Evolutionary conservation across 1,140 invertebrate species (phyloP).

Genomic region (Sitobion miscanthi): DNA sequence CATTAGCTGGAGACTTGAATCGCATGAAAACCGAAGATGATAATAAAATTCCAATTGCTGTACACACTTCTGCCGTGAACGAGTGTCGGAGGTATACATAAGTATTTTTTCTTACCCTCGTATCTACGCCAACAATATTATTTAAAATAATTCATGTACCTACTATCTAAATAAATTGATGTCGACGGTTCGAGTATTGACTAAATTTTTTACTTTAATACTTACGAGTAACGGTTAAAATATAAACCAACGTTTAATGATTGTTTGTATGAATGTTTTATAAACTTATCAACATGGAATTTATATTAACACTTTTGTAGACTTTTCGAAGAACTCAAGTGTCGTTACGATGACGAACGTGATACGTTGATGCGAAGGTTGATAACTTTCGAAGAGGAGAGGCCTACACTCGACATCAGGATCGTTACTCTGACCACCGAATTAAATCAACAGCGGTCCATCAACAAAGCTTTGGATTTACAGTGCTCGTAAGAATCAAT

Average conservation of each 20-base stretch:
- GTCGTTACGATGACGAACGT: conserved; percentile 69
- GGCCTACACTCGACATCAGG: conserved; percentile 63
- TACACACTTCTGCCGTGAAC: conserved; percentile 67
- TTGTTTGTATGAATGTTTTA: too few relatives aligned
- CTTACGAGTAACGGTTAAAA: background rate
- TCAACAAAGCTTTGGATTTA: conserved; percentile 64
- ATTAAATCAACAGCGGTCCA: conserved; percentile 64
- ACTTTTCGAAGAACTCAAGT: conserved; percentile 70
- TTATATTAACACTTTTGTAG: conserved; percentile 58
- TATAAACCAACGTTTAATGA: background rate
- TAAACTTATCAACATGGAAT: background rate
- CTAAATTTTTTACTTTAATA: too few relatives aligned
- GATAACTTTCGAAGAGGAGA: conserved; percentile 63
- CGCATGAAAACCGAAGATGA: conserved; percentile 66
- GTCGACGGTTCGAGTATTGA: too few relatives aligned
- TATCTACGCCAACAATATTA: background rate
- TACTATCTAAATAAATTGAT: too few relatives aligned
- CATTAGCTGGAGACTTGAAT: conserved; percentile 65
- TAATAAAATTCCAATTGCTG: conserved; percentile 66
- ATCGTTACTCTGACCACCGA: conserved; percentile 63
- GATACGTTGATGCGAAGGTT: conserved; percentile 63
- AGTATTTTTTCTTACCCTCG: background rate
- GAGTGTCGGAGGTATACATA: conserved; percentile 67
- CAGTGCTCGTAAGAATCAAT: conserved; percentile 64
- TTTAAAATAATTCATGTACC: background rate